Conservation (phyloP, 1,140 invertebrate species). For the Aphelenchoides avenae region DNA sequence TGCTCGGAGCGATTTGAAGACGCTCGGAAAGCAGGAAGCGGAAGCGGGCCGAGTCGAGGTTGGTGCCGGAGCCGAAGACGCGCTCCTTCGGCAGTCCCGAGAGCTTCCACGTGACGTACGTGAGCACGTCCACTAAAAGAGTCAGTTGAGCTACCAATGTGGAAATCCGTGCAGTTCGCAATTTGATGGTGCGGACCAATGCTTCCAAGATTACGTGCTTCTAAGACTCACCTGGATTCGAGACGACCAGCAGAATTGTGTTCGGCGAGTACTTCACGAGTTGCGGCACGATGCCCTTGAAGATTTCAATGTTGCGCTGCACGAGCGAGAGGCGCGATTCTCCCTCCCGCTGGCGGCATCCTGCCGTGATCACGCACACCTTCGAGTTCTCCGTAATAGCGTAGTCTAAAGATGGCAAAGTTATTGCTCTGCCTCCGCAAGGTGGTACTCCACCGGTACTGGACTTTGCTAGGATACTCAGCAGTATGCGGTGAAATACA, state of each 20-base stretch:
- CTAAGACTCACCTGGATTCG: slow-evolving; percentile 70
- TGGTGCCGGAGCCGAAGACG: slow-evolving; percentile 83
- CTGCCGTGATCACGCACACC: slow-evolving; percentile 80
- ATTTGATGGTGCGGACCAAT: slow-evolving; percentile 3
- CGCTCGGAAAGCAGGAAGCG: slow-evolving; percentile 79
- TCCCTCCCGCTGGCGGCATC: slow-evolving; percentile 78
- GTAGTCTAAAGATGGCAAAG: slow-evolving; percentile 69
- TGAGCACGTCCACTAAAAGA: slow-evolving; percentile 73
- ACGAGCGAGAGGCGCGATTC: slow-evolving; percentile 77
- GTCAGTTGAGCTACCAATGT: no score
- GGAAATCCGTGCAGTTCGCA: not conserved
- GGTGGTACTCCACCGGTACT: no score
- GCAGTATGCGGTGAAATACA: no score
- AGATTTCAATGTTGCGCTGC: slow-evolving; percentile 80
- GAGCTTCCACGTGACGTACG: slow-evolving; percentile 86
- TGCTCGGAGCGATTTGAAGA: slow-evolving; percentile 73
- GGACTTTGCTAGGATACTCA: no score
- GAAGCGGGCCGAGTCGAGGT: slow-evolving; percentile 81
- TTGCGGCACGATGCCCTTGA: slow-evolving; percentile 76
- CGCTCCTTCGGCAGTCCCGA: slow-evolving; percentile 75
- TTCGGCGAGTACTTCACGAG: slow-evolving; percentile 79
- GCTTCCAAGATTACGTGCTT: not conserved
- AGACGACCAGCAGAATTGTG: slow-evolving; percentile 78
- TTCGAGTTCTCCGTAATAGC: slow-evolving; percentile 72
- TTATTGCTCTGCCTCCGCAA: no score